Evolutionary conservation across 2,888 invertebrate genomes (phyloP), one percentile per base, ranked within the genome.

Genomic region (Matsumyia berberina): DNA sequence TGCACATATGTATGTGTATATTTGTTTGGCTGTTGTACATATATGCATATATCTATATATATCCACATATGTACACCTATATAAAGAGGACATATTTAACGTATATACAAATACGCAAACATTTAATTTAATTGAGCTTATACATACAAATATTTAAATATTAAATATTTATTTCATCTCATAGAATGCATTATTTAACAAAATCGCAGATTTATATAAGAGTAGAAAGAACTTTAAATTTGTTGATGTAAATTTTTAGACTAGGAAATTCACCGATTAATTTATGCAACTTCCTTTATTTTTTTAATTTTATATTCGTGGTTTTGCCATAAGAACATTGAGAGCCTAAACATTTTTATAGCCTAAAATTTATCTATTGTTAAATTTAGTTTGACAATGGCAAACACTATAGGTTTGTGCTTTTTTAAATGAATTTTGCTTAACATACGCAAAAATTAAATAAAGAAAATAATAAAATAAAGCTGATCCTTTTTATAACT

Each of bases 211-310:
- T 6, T 39, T 12, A 24, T 8, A 11, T 24, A 9, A 19, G 62
- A 62, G 11, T 33, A 31, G 9, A 44, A 35, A 35, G 9, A 46
- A 31, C 11, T 58, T 57, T 78, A 53, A 55, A 49, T 76, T 73
- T 76, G 79, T 37, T 74, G 24, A 3, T 67, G 33, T 67, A 82
- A 78, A 86, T 15, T 66, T 86, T 89, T 88, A 89, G 89, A 89
- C 89, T 90, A 90, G 90, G 89, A 90, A 90, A 90, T 90, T 89
- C 89, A 89, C 90, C 90, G 90, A 39, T 58, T 24, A 39, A 49
- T 89, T 88, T 87, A 87, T 8, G 19, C 81, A 87, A 70, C 86
- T 49, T 67, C 85, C 86, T 53, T 69, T 78, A 87, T 86, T 86
- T 87, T 87, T 87, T 15, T 53, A 76, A 87, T 86, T 87, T 87